phyloP scores from a whole-genome alignment of 2,888 invertebrate species.

The Netelia melanura region DNA sequence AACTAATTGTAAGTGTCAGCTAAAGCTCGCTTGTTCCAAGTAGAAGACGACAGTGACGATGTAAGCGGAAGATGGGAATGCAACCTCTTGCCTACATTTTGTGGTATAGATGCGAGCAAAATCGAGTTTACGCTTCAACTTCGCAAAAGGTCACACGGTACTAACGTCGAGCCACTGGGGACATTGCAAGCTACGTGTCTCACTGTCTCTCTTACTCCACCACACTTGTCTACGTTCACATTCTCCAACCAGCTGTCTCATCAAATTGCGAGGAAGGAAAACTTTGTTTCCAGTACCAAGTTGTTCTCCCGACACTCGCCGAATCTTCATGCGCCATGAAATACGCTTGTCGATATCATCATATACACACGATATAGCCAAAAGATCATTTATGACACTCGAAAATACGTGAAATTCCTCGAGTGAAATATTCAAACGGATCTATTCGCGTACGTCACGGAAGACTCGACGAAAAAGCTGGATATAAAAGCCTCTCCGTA shows the following conservation, averaged over 20 bases:
- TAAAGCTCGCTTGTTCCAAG: neutral
- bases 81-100: neutral
- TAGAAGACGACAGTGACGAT: neutral
- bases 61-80: neutral
- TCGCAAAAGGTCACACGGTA: neutral
- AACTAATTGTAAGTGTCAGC: neutral
- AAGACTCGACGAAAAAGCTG: conserved; percentile 7
- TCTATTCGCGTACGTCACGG: neutral
- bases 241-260: conserved; percentile 5
- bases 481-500: neutral
- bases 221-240: neutral
- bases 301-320: neutral
- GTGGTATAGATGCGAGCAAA: neutral
- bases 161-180: neutral
- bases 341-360: neutral
- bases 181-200: neutral
- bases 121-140: neutral
- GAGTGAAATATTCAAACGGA: conserved; percentile 10
- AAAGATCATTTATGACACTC: conserved; percentile 14
- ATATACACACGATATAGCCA: neutral
- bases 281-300: conserved; percentile 33
- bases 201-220: neutral
- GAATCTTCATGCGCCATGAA: neutral
- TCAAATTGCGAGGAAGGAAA: conserved; percentile 32
- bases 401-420: neutral